Conservation (phyloP, 2,888 invertebrate genomes). For the Cancer borealis region DNA sequence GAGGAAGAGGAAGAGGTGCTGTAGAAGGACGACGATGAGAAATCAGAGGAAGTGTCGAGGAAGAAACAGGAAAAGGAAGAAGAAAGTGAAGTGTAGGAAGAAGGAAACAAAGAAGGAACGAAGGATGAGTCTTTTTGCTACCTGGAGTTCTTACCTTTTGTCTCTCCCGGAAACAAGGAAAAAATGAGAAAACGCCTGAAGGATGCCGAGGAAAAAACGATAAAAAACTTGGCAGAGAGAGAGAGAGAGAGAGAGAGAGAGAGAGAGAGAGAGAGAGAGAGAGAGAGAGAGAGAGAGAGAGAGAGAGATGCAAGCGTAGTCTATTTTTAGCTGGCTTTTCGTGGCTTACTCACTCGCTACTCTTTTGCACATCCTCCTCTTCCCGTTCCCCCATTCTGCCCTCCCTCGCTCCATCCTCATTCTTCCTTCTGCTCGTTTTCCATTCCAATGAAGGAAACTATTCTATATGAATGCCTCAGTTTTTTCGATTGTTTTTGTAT, state of each 20-base stretch:
- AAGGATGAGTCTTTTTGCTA: not conserved
- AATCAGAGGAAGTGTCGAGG: not conserved
- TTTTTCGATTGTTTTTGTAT: not conserved
- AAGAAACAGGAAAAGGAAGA: not conserved
- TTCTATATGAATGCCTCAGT: not conserved
- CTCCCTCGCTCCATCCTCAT: not conserved
- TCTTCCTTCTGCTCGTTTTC: not conserved
- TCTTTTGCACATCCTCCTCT: not conserved
- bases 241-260: not conserved
- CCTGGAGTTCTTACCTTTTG: not conserved
- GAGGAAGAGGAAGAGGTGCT: not conserved
- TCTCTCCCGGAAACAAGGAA: not conserved
- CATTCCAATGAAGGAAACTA: not conserved
- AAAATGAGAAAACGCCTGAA: not conserved
- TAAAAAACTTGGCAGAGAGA: not conserved
- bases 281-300: conserved; percentile 3
- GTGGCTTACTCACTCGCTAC: conserved; percentile 1
- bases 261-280: conserved; percentile 7
- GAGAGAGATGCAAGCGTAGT: not conserved
- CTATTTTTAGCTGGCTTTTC: conserved; percentile 11
- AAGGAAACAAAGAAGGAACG: not conserved
- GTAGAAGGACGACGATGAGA: not conserved
- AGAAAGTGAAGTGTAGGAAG: not conserved
- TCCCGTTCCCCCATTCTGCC: not conserved
- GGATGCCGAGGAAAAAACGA: not conserved